Evolutionary conservation across 2,113 vertebrate species (phyloP), one percentile per base, ranked within the genome.

Genomic region (Mesoclemmys tuberculata): DNA sequence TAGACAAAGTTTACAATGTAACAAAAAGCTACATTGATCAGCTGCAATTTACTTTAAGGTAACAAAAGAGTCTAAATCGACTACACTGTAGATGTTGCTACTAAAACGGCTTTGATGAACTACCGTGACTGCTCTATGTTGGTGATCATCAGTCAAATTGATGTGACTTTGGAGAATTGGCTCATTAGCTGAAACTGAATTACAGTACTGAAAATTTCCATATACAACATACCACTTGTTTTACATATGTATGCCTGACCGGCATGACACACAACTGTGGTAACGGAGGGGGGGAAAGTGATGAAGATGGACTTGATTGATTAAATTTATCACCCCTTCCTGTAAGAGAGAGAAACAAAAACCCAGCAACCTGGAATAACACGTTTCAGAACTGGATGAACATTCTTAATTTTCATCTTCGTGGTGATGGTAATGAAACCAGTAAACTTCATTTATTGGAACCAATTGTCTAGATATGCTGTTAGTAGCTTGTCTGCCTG

Each of bases 141-240:
- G 75, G 85, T 64, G 35, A 49, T 71, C 24, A 84, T 92, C 84
- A 88, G 79, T 87, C 77, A 91, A 26, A 90, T 46, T 80, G 58
- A 75, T 82, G 64, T 55, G 85, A 93, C 38, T 92, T 85, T 90
- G 82, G 9, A 8, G 75, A 44, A 27, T 49, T 90, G 68, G 24
- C 41, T 90, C 77, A 79, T 96, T 92, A 92, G 52, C 24, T 89
- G 52, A 93, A 21, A 48, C 80, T 38, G 54, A 90, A 83, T 82
- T 94, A 84, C 49, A 55, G n/a, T 6, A 82, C 27, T 78, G 84
- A 89, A 80, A 75, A 90, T 19, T 51, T 68, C n/a, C 74, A 54
- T 31, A 12, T 90, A 31, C 58, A 49, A 35, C 92, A 90, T 84
- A 80, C 58, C 24, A 52, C 38, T 75, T 48, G 35, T 24, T 49